These are phyloP conservation scores for Hermaeophaga mercurialis DNA, from an alignment of 2,888 invertebrate genomes.

Conservation along the genomic window DNA sequence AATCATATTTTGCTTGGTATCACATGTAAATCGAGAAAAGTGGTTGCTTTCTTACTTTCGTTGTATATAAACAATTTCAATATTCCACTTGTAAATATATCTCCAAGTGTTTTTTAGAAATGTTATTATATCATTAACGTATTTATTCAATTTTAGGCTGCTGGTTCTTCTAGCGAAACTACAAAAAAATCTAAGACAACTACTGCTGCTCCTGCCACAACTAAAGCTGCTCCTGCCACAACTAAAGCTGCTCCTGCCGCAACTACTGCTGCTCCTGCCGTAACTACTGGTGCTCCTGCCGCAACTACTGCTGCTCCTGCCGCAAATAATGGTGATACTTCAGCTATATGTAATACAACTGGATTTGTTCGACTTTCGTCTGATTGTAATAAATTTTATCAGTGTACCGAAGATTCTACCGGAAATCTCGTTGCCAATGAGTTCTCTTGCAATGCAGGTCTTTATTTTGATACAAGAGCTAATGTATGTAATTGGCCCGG, in stretches of 20 bases:
- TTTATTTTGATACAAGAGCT: neutral
- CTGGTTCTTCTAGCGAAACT: neutral
- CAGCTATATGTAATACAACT: slow-evolving; percentile 49
- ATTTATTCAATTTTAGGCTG: neutral
- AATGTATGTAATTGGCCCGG: neutral
- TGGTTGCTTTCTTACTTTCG: too few relatives aligned
- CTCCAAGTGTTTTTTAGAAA: too few relatives aligned
- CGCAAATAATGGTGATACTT: neutral
- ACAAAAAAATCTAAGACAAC: neutral
- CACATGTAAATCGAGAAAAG: too few relatives aligned
- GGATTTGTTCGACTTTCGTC: slow-evolving; percentile 58
- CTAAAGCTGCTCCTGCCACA: neutral
- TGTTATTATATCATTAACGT: too few relatives aligned
- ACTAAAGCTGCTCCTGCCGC: neutral
- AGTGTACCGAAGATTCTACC: slow-evolving; percentile 47
- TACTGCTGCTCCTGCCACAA: neutral
- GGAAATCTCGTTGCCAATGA: neutral
- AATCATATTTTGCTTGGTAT: too few relatives aligned
- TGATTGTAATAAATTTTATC: slow-evolving; percentile 57
- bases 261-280: neutral
- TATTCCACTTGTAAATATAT: too few relatives aligned
- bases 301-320: neutral
- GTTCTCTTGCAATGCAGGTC: neutral
- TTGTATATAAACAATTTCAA: too few relatives aligned
- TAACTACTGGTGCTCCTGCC: neutral